Percentiles rank a stretch among this genome's conserved stretches.
These are phyloP conservation scores for Otus sunia DNA, from an alignment of 2,113 vertebrate species.

Conservation along the genomic window DNA sequence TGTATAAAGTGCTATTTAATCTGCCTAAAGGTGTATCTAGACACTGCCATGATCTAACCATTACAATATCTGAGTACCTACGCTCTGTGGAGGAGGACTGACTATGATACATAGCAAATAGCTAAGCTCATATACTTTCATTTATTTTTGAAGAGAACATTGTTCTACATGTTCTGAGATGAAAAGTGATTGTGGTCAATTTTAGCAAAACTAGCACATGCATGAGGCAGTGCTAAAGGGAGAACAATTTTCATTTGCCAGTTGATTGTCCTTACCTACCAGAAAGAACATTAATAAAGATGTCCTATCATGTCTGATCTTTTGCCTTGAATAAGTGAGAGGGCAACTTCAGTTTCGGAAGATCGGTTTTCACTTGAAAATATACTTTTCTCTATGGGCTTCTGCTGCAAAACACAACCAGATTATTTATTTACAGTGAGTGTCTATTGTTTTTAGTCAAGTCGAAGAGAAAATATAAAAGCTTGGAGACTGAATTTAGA, in stretches of 20 bases:
- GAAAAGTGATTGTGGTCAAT: background rate
- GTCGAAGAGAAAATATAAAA: background rate
- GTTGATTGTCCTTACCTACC: background rate
- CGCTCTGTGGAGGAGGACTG: background rate
- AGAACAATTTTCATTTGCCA: background rate
- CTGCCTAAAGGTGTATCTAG: background rate
- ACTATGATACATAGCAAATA: background rate
- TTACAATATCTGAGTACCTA: background rate
- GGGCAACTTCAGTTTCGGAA: background rate
- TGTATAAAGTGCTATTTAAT: background rate
- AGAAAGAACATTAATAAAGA: constrained; percentile 11
- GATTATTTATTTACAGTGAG: background rate
- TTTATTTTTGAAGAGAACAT: background rate
- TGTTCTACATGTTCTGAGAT: background rate
- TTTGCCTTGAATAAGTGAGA: background rate
- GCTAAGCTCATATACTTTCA: background rate
- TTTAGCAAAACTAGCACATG: background rate
- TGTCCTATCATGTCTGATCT: background rate
- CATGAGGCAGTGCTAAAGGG: background rate
- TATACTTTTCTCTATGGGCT: background rate
- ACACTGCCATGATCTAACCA: background rate
- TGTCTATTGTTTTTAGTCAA: background rate
- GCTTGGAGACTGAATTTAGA: background rate
- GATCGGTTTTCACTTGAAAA: background rate
- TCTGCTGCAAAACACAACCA: background rate